These are phyloP conservation scores for Drosophila diplacantha DNA, from an alignment of 2,888 invertebrate genomes.

Conservation along the genomic window DNA sequence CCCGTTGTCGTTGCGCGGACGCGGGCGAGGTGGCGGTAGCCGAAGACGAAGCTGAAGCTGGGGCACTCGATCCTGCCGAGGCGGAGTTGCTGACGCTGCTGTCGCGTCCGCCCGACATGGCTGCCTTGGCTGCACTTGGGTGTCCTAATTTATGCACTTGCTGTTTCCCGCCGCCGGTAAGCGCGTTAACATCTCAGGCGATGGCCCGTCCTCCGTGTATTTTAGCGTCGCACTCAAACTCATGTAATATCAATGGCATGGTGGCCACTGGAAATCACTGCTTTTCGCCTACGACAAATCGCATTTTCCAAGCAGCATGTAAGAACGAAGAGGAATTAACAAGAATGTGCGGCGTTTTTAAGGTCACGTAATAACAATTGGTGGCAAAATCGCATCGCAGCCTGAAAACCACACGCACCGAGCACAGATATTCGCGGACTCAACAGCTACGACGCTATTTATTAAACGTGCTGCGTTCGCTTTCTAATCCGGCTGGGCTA, in stretches of 20 bases:
- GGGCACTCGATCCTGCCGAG: conserved; percentile 11
- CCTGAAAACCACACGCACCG: conserved; percentile 8
- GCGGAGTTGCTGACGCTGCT: conserved; percentile 40
- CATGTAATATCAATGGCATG: conserved; percentile 12
- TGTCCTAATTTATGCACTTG: conserved; percentile 11
- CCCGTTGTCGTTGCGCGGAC: conserved; percentile 75
- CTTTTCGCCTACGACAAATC: background rate
- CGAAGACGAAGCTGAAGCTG: conserved; percentile 9
- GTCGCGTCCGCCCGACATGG: conserved; percentile 75
- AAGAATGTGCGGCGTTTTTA: conserved; percentile 60
- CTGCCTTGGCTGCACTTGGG: conserved; percentile 20
- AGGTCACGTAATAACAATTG: conserved; percentile 70
- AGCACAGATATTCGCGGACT: background rate
- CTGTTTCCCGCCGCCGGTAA: conserved; percentile 19
- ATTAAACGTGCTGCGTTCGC: background rate
- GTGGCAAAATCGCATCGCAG: conserved; percentile 52
- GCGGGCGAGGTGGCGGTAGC: conserved; percentile 49
- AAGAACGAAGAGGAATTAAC: conserved; percentile 17
- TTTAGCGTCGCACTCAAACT: conserved; percentile 11
- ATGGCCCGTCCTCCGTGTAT: background rate
- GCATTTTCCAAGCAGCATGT: background rate
- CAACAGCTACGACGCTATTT: too few species aligned
- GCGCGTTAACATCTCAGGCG: conserved; percentile 28
- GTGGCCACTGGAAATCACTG: conserved; percentile 9
- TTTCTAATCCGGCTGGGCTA: background rate